phyloP scores from a whole-genome alignment of 2,888 invertebrate species.

The Euclidia mi region DNA sequence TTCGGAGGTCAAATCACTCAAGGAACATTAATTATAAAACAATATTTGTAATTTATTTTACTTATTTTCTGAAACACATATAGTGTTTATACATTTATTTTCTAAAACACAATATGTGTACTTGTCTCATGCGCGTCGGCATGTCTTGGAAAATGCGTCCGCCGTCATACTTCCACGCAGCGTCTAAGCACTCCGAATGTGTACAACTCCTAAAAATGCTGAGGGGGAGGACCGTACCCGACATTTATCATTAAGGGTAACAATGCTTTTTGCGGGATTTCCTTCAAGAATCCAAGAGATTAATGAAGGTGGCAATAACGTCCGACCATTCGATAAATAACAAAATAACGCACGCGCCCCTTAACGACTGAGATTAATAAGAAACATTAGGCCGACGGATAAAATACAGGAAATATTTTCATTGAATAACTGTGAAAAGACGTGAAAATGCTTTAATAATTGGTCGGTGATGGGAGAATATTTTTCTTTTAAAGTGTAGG shows the following conservation, averaged over 20 bases:
- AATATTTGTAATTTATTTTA: too few species aligned
- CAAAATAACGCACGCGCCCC: slow-evolving; percentile 81
- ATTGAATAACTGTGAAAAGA: slow-evolving; percentile 42
- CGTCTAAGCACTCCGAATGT: slow-evolving; percentile 25
- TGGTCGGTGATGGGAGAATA: too few species aligned
- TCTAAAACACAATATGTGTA: too few species aligned
- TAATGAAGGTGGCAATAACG: slow-evolving; percentile 87
- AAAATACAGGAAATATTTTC: slow-evolving; percentile 58
- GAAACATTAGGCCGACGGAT: slow-evolving; percentile 67
- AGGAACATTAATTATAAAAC: too few species aligned
- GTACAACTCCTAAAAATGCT: slow-evolving; percentile 46
- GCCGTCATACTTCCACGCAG: neutral
- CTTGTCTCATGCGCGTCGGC: too few species aligned
- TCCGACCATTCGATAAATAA: slow-evolving; percentile 84
- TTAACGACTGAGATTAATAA: slow-evolving; percentile 81
- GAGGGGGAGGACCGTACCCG: slow-evolving; percentile 55
- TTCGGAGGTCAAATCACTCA: too few species aligned
- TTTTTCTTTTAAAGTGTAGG: too few species aligned
- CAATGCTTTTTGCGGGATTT: slow-evolving; percentile 87
- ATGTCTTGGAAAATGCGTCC: too few species aligned
- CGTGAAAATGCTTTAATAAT: slow-evolving; percentile 27
- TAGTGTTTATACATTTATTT: too few species aligned
- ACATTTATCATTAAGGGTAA: slow-evolving; percentile 86
- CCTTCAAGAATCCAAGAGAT: slow-evolving; percentile 86
- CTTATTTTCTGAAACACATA: too few species aligned